Conservation (phyloP, 2,888 invertebrate genomes). For the Syritta pipiens region DNA sequence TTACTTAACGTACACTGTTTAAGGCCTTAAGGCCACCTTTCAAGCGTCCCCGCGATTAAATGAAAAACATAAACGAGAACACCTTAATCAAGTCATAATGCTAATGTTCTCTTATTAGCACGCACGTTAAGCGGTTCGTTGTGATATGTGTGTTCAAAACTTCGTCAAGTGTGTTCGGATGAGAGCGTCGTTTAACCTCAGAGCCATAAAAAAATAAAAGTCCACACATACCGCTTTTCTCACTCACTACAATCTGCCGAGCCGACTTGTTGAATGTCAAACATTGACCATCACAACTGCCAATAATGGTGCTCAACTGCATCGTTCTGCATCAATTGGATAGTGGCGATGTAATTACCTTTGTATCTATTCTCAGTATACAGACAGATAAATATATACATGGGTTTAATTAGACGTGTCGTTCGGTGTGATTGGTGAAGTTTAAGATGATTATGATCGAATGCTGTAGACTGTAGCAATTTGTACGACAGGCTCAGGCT, state of each 20-base stretch:
- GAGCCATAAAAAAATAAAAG: not conserved
- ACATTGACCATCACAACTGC: slow-evolving; percentile 25
- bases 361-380: slow-evolving; percentile 15
- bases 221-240: not conserved
- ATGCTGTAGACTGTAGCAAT: not conserved
- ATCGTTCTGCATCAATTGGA: slow-evolving; percentile 9
- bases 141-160: not conserved
- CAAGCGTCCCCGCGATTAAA: slow-evolving; percentile 5
- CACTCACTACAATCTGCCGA: too few relatives aligned
- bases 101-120: slow-evolving; percentile 18
- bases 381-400: not conserved
- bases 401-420: not conserved
- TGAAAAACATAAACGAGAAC: not conserved
- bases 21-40: slow-evolving; percentile 36
- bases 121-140: slow-evolving; percentile 3
- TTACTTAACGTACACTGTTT: slow-evolving; percentile 13
- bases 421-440: slow-evolving; percentile 6
- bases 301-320: not conserved
- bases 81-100: not conserved
- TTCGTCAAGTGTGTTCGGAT: not conserved
- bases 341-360: not conserved
- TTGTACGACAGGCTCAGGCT: not conserved
- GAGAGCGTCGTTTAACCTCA: not conserved
- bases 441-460: not conserved
- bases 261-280: slow-evolving; percentile 31